A percentile compares a stretch with the other conserved stretches of the same genome.
Evolutionary conservation across 1,140 invertebrate genomes (phyloP).

Genomic region (Drosophila kohkoa): DNA sequence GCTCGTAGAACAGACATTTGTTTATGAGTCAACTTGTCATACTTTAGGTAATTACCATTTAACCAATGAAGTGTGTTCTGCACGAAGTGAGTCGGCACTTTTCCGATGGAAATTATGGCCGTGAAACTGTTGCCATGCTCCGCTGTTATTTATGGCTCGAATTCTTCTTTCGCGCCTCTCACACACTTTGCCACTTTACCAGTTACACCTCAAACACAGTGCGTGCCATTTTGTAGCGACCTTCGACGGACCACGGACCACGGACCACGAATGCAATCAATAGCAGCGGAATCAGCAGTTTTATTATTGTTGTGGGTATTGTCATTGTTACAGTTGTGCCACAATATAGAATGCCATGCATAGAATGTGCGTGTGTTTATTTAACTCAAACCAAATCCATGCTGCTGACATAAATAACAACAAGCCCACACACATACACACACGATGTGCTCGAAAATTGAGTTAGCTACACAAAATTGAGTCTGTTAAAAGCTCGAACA

Average conservation of each 20-base stretch:
- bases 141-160: not conserved
- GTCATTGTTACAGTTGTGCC: constrained; percentile 29
- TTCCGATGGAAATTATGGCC: not conserved
- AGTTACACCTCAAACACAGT: not conserved
- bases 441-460: constrained; percentile 17
- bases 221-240: constrained; percentile 18
- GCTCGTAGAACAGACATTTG: constrained; percentile 4
- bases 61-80: constrained; percentile 18
- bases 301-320: constrained; percentile 13
- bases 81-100: not conserved
- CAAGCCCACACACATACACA: too few species aligned
- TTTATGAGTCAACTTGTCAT: constrained; percentile 42
- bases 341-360: not conserved
- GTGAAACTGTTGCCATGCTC: constrained; percentile 18
- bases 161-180: not conserved
- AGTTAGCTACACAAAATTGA: not conserved
- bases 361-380: constrained; percentile 9
- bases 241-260: constrained; percentile 1
- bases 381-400: constrained; percentile 5
- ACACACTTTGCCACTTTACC: too few species aligned
- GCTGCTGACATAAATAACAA: not conserved
- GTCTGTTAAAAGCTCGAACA: not conserved
- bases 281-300: constrained; percentile 28
- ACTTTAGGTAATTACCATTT: constrained; percentile 31
- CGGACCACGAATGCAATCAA: constrained; percentile 40